Base-by-base conservation (phyloP, 2,113 vertebrate genomes). In the Cyrtonyx montezumae region DNA sequence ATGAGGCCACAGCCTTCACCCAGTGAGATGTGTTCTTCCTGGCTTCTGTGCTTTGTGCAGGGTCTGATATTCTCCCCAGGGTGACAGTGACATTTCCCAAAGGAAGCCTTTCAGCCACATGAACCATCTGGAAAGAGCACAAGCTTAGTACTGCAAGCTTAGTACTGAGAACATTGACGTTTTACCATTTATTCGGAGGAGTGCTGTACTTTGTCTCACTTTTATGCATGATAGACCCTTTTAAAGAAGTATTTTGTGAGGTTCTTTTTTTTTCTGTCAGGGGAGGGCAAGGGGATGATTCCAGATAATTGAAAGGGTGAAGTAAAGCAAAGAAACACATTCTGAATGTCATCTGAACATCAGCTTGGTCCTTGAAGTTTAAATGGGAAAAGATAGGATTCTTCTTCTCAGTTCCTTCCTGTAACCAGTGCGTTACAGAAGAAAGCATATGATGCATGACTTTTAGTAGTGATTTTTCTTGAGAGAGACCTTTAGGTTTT, bases 391-490 rank as follows among this genome's bases (percentile, higher is more conserved):
- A 79, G 12, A 30, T 71, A 28, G 5, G 5, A 75, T 78, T 40
- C 66, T 87, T 80, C 68, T 85, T 78, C 74, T 75, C 17, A 6
- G 28, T 78, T 67, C 30, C 30, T 91, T 92, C 26, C n/a, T 91
- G 61, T 46, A 85, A 87, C 58, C 40, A 85, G 59, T 79, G 43
- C 22, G 26, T 91, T 91, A 66, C 53, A 69, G 68, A 76, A 84
- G 46, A 73, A 79, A 79, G 28, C 11, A 5, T 77, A 65, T 65
- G 76, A 96, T 90, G 62, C 49, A 55, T 94, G 76, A 51, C 45
- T 59, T 86, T 94, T 76, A 34, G 34, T 74, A 76, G 85, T 75
- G 66, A 91, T 93, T 95, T 95, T 93, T 96, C 91, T 95, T 91
- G 45, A 93, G 87, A 80, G 21, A 74, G 66, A 93, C 87, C 74